phyloP scores from a whole-genome alignment of 2,113 vertebrate species.

The Hassar affinis region DNA sequence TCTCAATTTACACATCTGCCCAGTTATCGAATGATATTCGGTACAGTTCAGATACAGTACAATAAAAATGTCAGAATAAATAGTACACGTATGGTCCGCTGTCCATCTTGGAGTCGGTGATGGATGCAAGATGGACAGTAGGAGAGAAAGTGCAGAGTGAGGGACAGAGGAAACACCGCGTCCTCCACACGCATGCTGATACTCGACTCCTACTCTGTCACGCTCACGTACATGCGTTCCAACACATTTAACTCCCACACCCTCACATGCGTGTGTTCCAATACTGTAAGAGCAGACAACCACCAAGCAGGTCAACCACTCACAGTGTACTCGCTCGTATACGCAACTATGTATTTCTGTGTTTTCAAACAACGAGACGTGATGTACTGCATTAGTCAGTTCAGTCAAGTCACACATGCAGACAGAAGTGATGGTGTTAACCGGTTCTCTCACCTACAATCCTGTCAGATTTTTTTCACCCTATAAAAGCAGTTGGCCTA shows the following conservation, averaged over 20 bases:
- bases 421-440: neutral
- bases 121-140: neutral
- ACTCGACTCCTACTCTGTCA: constrained; percentile 19
- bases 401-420: neutral
- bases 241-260: constrained; percentile 14
- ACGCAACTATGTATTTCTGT: too few relatives aligned
- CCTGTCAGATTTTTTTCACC: neutral
- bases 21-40: neutral
- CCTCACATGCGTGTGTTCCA: constrained; percentile 23
- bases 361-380: neutral
- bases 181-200: constrained; percentile 24
- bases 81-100: too few relatives aligned
- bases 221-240: neutral
- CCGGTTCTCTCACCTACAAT: neutral
- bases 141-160: neutral
- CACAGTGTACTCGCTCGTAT: too few relatives aligned
- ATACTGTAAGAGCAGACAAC: neutral
- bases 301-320: neutral
- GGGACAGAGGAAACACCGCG: constrained; percentile 57
- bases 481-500: neutral
- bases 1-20: neutral
- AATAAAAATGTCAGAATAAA: too few relatives aligned
- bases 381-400: neutral
- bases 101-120: neutral
- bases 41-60: neutral